Base-by-base conservation (phyloP, 2,113 vertebrate genomes). In the Megatriorchis doriae region DNA sequence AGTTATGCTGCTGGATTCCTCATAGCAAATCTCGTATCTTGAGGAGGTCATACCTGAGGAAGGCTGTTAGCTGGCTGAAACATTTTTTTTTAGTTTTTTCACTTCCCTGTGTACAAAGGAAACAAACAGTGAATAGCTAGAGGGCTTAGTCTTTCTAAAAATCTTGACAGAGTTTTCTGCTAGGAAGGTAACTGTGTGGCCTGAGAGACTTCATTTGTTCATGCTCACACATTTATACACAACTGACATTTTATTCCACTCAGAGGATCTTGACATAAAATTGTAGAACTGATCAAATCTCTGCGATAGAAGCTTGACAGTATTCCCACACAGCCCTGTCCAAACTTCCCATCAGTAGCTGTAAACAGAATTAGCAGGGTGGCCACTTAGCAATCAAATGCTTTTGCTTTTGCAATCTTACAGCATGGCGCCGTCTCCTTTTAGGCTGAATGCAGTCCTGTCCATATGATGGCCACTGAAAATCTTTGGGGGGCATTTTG, bases 401-500 rank as follows among this genome's bases (percentile, higher is more conserved):
- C 81, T 94, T 97, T 81, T 96, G 94, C 59, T 96, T 97, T 70
- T 93, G 94, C 86, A 96, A 11, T 79, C 97, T 99, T 93, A 99
- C 98, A 74, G 99, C 97, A 27, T 99, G 98, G 62, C 99, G 99
- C 75, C 99, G 98, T 89, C 99, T 99, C 97, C 99, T 99, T 97
- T 99, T 99, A 82, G 99, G 99, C 91, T 99, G 99, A 81, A 98
- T 95, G 50, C 98, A 98, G 80, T 99, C 99, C 96, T 98, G 99
- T 95, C 98, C 96, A 0, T 99, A 98, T 1, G 75, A 83, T 0
- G 99, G 99, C 99, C 99, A 99, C 6, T 97, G 98, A 94, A 99
- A 99, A 55, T 98, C 98, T 15, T 97, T 95, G 16, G 97, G 94
- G 1, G 97, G 77, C 5, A 91, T 80, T 55, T 97, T 98, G 95